Conservation (phyloP, 1,140 invertebrate genomes). For the Musca vetustissima region DNA sequence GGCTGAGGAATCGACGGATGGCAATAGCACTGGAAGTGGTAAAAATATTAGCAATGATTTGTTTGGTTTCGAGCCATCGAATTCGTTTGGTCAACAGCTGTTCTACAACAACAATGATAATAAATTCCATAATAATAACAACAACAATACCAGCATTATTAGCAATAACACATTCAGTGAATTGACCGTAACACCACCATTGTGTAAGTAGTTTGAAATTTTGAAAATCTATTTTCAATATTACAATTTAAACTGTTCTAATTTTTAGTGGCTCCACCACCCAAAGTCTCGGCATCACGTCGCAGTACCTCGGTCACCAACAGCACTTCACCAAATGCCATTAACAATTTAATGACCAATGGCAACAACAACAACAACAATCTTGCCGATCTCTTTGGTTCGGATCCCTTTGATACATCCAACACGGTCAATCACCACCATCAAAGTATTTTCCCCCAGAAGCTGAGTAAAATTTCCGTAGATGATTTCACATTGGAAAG, state of each 20-base stretch:
- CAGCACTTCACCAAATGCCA: conserved; percentile 38
- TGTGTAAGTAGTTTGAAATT: conserved; percentile 60
- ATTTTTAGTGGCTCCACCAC: conserved; percentile 75
- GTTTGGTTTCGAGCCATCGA: conserved; percentile 49
- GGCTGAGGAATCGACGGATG: conserved; percentile 64
- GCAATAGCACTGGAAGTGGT: conserved; percentile 46
- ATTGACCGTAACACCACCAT: conserved; percentile 60
- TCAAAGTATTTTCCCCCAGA: conserved; percentile 48
- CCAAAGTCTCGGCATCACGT: conserved; percentile 64
- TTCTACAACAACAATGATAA: conserved; percentile 39
- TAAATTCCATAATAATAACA: conserved; percentile 42
- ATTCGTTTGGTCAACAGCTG: conserved; percentile 57
- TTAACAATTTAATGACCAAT: conserved; percentile 55
- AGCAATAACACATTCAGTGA: conserved; percentile 41
- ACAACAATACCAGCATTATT: conserved; percentile 32
- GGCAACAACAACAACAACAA: conserved; percentile 51
- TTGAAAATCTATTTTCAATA: not conserved
- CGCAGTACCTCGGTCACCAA: conserved; percentile 42
- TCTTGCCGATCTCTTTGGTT: conserved; percentile 66
- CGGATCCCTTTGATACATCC: conserved; percentile 60
- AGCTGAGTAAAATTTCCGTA: conserved; percentile 60
- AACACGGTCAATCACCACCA: conserved; percentile 19
- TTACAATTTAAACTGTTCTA: conserved; percentile 15
- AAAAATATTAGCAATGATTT: conserved; percentile 52
- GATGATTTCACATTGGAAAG: conserved; percentile 86